A percentile compares a stretch with the other conserved stretches of the same genome.
Conservation (phyloP, 2,797 vertebrate species). For the Gymnopithys bicolor region DNA sequence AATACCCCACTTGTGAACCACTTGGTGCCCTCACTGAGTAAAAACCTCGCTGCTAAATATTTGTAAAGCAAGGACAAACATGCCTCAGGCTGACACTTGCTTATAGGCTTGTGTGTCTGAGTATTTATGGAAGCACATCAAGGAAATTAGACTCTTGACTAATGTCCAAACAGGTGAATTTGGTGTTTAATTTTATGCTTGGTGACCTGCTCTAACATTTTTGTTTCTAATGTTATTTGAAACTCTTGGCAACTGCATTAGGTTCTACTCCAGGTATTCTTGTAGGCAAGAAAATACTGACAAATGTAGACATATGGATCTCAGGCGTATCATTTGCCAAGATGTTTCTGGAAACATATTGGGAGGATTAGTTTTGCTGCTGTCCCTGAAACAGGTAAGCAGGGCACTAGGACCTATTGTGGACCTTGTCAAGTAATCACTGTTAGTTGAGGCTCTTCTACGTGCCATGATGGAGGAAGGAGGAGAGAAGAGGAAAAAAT, state of each 20-base stretch:
- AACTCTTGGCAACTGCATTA: neutral
- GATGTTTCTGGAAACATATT: neutral
- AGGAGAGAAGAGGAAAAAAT: neutral
- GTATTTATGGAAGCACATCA: neutral
- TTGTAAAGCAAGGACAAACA: neutral
- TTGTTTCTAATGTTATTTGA: neutral
- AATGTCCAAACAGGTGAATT: neutral
- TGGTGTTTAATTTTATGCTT: neutral
- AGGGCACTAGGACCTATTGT: neutral
- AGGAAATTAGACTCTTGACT: neutral
- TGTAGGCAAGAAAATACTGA: neutral
- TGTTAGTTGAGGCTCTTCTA: neutral
- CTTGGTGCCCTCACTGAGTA: neutral
- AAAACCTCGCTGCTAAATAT: neutral
- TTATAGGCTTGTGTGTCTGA: neutral
- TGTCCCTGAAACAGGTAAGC: neutral
- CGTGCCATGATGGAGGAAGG: neutral
- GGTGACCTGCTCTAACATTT: neutral
- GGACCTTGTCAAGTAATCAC: neutral
- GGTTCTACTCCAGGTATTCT: neutral
- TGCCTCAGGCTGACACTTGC: neutral
- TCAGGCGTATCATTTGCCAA: neutral
- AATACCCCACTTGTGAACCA: neutral
- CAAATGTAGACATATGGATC: neutral
- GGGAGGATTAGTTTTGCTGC: neutral